phyloP scores from a whole-genome alignment of 2,888 invertebrate species.

The Euplexia lucipara region DNA sequence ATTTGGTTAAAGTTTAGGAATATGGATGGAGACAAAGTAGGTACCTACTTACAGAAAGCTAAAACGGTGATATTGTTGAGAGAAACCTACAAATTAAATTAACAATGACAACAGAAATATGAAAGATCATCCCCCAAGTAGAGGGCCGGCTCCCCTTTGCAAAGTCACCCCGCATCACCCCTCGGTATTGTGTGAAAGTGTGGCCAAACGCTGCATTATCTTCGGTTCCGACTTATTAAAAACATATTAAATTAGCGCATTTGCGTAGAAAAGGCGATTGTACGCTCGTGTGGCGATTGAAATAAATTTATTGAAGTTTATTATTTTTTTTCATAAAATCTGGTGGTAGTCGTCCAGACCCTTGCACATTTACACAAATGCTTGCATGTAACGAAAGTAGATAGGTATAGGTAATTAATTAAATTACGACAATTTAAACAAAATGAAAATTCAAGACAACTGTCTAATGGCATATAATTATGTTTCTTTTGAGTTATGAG shows the following conservation, averaged over 20 bases:
- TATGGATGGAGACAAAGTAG: too few species aligned
- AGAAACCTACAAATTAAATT: too few species aligned
- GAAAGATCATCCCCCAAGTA: conserved; percentile 28
- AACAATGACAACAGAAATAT: neutral
- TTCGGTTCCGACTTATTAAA: conserved; percentile 86
- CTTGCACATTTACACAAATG: too few species aligned
- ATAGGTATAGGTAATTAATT: too few species aligned
- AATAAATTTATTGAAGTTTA: conserved; percentile 2
- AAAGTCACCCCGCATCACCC: conserved; percentile 52
- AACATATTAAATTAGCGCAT: conserved; percentile 81
- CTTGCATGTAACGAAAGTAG: too few species aligned
- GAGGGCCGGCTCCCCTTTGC: conserved; percentile 39
- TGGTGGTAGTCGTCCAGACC: too few species aligned
- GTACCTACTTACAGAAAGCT: too few species aligned
- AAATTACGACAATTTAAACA: too few species aligned
- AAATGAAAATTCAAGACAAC: too few species aligned
- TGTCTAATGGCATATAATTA: too few species aligned
- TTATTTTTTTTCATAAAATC: neutral
- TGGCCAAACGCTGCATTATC: conserved; percentile 72
- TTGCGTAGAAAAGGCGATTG: conserved; percentile 74
- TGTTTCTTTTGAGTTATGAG: too few species aligned
- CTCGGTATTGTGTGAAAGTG: conserved; percentile 61
- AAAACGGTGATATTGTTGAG: neutral
- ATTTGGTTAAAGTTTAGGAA: too few species aligned
- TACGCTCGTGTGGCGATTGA: conserved; percentile 69